Evolutionary conservation across 2,797 vertebrate species (phyloP), one percentile per base, ranked within the genome.

Genomic region (Siniperca scherzeri): DNA sequence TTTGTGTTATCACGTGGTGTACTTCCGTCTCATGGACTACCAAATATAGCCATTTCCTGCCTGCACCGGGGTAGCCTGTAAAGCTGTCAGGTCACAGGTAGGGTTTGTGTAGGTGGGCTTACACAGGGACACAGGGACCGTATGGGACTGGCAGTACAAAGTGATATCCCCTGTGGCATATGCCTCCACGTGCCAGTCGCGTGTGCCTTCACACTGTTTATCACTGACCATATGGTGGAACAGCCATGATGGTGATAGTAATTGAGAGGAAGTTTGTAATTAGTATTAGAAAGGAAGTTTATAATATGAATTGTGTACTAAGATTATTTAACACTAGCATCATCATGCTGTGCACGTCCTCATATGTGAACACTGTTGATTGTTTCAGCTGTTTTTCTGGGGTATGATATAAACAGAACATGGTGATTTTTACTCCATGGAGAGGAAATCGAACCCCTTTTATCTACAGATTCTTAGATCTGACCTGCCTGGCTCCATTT

Each of bases 21-120:
- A 75, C 87, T 83, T 91, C 91, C 84, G 75, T 57, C 75, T 70
- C 40, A 21, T 17, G 0, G 70, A 75, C 33, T 42, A 81, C 94
- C 93, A 94, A 92, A 95, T 94, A 91, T 90, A 91, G 95, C 30
- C 78, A 74, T 70, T 88, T 95, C 94, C 94, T 91, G 87, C 73
- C 62, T 71, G 87, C 70, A 42, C 48, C 25, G 77, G 85, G 76
- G 75, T 55, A 77, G 85, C 77, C 77, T 85, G 78, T 46, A 64
- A 84, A 56, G 77, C 78, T 69, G 85, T 89, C 76, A 76, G 87
- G 84, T 84, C 88, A 79, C 90, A 89, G 89, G 78, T 65, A 72
- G 82, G 72, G 71, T 76, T 77, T 68, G 86, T 83, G 90, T 93
- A 85, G 87, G 91, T 84, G 88, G 92, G 86, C 74, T 88, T 89